phyloP scores from a whole-genome alignment of 2,888 invertebrate genomes.

The Trissoscelio sp. region DNA sequence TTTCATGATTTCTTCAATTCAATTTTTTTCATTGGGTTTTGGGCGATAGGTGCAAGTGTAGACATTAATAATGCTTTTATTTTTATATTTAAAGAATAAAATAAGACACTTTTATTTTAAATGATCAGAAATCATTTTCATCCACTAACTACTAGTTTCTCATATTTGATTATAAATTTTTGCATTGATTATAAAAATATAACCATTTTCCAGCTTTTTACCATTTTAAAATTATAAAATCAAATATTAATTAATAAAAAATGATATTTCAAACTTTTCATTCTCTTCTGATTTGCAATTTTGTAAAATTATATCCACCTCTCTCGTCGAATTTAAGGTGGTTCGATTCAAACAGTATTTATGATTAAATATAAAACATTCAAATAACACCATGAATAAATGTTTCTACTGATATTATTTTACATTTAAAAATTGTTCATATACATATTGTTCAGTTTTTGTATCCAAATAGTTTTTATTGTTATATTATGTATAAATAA shows the following conservation, averaged over 20 bases:
- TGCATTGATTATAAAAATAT: too few species aligned
- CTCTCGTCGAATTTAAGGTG: conserved; percentile 29
- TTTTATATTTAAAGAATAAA: background rate
- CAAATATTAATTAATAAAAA: background rate
- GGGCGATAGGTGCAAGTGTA: background rate
- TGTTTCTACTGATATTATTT: too few species aligned
- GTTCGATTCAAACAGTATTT: conserved; percentile 10
- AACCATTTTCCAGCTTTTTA: too few species aligned
- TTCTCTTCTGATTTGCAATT: background rate
- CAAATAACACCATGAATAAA: conserved; percentile 26
- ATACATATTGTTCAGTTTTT: too few species aligned
- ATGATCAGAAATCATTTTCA: too few species aligned
- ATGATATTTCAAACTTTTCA: background rate
- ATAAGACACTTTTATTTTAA: too few species aligned
- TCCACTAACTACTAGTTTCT: too few species aligned
- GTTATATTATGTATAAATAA: too few species aligned
- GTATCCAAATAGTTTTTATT: too few species aligned
- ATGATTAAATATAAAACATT: background rate
- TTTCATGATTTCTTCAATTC: too few species aligned
- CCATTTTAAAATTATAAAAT: too few species aligned
- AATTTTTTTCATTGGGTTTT: background rate
- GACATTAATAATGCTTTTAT: background rate
- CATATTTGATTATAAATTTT: too few species aligned
- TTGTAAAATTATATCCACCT: conserved; percentile 14
- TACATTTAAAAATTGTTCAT: background rate